Evolutionary conservation across 2,797 vertebrate species (phyloP).

Genomic region (Macrochelys suwanniensis): DNA sequence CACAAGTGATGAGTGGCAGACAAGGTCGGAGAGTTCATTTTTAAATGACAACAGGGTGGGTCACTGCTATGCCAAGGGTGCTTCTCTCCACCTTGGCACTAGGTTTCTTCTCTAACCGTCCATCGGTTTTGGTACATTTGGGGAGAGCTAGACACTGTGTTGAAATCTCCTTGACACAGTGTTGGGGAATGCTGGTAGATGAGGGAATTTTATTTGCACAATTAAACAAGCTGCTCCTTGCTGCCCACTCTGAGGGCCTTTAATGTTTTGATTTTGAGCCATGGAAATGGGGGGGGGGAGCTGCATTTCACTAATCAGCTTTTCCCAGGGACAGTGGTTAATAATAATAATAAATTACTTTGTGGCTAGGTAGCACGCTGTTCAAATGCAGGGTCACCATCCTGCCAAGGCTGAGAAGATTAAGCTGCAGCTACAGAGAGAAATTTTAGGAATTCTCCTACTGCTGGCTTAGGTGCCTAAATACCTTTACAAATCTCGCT

Average conservation of each 20-base stretch:
- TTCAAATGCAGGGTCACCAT: no score
- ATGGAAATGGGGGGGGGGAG: not conserved
- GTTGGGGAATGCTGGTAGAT: not conserved
- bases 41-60: accelerated
- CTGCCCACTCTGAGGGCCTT: not conserved
- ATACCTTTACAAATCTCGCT: no score
- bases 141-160: not conserved
- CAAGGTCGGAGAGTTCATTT: not conserved
- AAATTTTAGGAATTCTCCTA: no score
- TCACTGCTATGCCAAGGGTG: not conserved
- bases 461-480: no score
- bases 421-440: no score
- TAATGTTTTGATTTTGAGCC: not conserved
- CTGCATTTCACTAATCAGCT: not conserved
- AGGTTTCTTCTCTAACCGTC: not conserved
- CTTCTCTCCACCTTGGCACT: not conserved
- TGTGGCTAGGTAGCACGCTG: not conserved
- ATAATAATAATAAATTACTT: not conserved
- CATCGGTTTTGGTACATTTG: not conserved
- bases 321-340: accelerated
- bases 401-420: no score
- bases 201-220: not conserved
- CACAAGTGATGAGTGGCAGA: not conserved
- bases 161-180: not conserved
- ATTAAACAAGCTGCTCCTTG: accelerated